Conservation (phyloP, 2,888 invertebrate species). For the Alloplasta piceator region DNA sequence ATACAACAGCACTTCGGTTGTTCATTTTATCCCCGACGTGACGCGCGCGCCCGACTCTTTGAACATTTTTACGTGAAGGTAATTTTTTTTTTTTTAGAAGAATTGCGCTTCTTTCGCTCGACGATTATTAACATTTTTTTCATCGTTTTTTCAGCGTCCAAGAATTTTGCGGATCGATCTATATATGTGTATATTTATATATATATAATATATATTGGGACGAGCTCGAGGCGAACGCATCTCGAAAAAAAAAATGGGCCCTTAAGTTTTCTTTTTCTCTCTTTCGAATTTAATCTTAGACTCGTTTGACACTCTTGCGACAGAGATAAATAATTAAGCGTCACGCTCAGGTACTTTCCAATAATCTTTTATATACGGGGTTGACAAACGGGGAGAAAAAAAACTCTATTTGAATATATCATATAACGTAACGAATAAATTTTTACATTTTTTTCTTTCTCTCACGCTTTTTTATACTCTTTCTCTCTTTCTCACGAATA, state of each 20-base stretch:
- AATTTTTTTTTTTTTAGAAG: constrained; percentile 48
- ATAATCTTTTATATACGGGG: constrained; percentile 59
- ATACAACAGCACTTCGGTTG: constrained; percentile 76
- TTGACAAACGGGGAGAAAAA: constrained; percentile 55
- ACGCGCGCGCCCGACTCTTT: constrained; percentile 58
- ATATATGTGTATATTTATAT: too few relatives aligned
- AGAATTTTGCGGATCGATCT: background rate
- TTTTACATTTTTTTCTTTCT: constrained; percentile 6
- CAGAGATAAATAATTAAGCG: constrained; percentile 61
- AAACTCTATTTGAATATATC: constrained; percentile 34
- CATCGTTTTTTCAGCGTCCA: constrained; percentile 19
- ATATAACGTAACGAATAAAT: constrained; percentile 54
- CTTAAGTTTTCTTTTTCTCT: constrained; percentile 29
- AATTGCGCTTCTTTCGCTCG: background rate
- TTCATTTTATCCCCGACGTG: constrained; percentile 67
- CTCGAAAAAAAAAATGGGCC: constrained; percentile 42
- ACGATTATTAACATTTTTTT: constrained; percentile 48
- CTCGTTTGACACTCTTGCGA: constrained; percentile 42
- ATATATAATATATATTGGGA: too few relatives aligned
- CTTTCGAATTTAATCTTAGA: constrained; percentile 39
- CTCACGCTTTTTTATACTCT: too few relatives aligned
- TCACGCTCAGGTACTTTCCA: constrained; percentile 63
- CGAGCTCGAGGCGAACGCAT: constrained; percentile 23
- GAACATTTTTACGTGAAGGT: constrained; percentile 42
- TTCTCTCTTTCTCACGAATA: constrained; percentile 37